Evolutionary conservation across 2,797 vertebrate genomes (phyloP).

Genomic region (Cynopterus sphinx): DNA sequence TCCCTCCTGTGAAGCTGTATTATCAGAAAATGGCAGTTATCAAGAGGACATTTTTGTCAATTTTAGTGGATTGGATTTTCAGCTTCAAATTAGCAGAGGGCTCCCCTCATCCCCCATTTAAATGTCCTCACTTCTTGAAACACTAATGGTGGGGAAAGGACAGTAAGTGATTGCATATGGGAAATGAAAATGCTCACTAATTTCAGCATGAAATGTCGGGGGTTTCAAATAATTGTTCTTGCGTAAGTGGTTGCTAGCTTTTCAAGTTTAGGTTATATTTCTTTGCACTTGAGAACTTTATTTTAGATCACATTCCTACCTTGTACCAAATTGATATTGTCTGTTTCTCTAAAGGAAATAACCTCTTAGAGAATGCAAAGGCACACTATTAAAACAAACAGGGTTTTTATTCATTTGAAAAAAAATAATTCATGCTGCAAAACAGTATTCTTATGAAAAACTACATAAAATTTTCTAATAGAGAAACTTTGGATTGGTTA

Average conservation of each 20-base stretch:
- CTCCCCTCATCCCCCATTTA: slow-evolving; percentile 47
- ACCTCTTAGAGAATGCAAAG: background rate
- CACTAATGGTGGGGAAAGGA: slow-evolving; percentile 63
- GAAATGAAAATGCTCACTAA: slow-evolving; percentile 76
- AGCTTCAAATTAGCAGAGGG: slow-evolving; percentile 59
- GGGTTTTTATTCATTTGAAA: slow-evolving; percentile 8
- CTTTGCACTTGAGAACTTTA: slow-evolving; percentile 37
- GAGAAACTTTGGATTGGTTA: background rate
- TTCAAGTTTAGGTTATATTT: slow-evolving; percentile 57
- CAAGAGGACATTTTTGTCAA: background rate
- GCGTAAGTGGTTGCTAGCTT: slow-evolving; percentile 55
- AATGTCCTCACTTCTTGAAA: slow-evolving; percentile 71
- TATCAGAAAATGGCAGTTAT: slow-evolving; percentile 4
- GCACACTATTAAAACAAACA: background rate
- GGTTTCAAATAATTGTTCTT: slow-evolving; percentile 65
- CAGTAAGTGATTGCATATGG: slow-evolving; percentile 77
- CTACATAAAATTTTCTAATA: slow-evolving; percentile 7
- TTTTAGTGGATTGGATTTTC: slow-evolving; percentile 41
- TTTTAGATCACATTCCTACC: background rate
- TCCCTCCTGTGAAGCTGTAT: background rate
- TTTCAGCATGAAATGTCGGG: slow-evolving; percentile 64
- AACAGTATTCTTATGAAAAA: background rate
- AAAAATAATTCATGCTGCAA: background rate
- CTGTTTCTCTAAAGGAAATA: background rate
- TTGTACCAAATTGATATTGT: background rate